Evolutionary conservation across 2,113 vertebrate species (phyloP).

Genomic region (Asarcornis scutulata): DNA sequence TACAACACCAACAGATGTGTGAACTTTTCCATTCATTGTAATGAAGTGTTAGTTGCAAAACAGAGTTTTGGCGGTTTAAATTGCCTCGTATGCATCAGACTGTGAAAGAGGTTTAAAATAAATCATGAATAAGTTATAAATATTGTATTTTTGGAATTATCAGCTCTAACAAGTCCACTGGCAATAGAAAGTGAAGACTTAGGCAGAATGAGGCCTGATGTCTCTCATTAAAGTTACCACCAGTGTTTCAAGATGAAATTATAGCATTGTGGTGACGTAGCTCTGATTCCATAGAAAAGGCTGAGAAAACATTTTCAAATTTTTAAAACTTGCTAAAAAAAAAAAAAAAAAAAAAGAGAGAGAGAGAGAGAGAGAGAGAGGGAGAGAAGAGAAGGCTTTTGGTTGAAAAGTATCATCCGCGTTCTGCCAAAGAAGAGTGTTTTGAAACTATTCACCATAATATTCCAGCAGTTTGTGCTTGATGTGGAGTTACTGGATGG

Average conservation of each 20-base stretch:
- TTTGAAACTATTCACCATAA: background rate
- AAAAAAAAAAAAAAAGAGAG: background rate
- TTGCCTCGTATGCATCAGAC: conserved; percentile 23
- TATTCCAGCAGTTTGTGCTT: background rate
- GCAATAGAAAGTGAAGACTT: background rate
- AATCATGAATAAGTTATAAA: conserved; percentile 24
- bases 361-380: too few relatives aligned
- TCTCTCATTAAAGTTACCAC: background rate
- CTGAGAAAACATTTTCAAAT: background rate
- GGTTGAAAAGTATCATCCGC: background rate
- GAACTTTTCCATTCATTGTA: conserved; percentile 4
- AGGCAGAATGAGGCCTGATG: background rate
- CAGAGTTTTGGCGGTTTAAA: background rate
- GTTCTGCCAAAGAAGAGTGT: background rate
- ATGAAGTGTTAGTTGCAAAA: conserved; percentile 21
- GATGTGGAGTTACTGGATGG: background rate
- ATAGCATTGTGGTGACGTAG: background rate
- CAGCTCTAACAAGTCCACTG: background rate
- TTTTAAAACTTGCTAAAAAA: background rate
- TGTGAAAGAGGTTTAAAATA: conserved; percentile 56
- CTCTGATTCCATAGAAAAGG: background rate
- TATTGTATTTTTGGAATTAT: conserved; percentile 13
- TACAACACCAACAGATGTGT: conserved; percentile 9
- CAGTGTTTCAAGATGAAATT: background rate
- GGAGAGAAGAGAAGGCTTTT: background rate